Conservation (phyloP, 2,797 vertebrate genomes). For the Loris lydekkerianus region DNA sequence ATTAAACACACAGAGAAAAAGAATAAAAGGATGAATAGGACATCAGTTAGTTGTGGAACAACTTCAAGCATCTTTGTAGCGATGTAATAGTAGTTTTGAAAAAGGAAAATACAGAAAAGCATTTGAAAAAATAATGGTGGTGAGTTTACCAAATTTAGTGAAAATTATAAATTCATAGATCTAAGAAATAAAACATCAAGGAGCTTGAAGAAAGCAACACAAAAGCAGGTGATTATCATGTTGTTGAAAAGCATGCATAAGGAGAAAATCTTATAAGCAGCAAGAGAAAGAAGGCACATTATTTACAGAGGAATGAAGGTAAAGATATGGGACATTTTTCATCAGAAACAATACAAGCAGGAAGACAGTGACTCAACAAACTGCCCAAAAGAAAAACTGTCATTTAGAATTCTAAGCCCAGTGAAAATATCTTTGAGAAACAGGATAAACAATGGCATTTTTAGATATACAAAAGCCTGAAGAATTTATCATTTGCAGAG, state of each 20-base stretch:
- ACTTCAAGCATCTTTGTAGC: background rate
- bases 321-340: background rate
- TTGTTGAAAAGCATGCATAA: background rate
- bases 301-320: background rate
- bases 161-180: background rate
- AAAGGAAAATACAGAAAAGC: background rate
- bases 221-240: background rate
- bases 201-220: background rate
- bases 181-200: background rate
- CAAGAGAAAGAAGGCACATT: background rate
- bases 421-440: conserved; percentile 31
- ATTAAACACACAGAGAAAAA: background rate
- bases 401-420: background rate
- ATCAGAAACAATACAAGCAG: background rate
- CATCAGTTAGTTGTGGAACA: background rate
- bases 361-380: background rate
- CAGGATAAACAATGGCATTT: background rate
- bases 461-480: background rate
- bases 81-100: background rate
- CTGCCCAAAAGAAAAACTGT: background rate
- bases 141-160: background rate
- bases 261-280: background rate
- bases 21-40: background rate
- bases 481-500: background rate
- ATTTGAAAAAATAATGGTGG: background rate